Percentiles rank a stretch among this genome's conserved stretches.
Evolutionary conservation across 2,888 invertebrate genomes (phyloP).

Genomic region (Coelogynopora nodosa): DNA sequence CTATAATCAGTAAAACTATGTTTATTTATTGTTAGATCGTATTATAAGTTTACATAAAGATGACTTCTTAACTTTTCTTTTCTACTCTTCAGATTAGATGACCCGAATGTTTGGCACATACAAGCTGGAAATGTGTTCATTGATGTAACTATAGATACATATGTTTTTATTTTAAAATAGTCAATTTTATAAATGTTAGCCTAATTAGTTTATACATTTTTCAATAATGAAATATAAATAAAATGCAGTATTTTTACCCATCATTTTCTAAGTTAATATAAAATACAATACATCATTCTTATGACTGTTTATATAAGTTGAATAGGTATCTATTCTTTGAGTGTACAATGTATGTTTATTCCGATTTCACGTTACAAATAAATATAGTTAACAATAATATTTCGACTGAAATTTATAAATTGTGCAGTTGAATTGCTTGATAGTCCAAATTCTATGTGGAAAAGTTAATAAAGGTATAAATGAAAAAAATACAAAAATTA

Average conservation of each 20-base stretch:
- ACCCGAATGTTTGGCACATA: background rate
- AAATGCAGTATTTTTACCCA: background rate
- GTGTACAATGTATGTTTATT: too few relatives aligned
- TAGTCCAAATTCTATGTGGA: too few relatives aligned
- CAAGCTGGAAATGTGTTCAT: background rate
- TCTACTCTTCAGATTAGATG: background rate
- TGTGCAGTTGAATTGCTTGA: too few relatives aligned
- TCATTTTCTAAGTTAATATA: background rate
- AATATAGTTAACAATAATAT: too few relatives aligned
- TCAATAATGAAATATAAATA: background rate
- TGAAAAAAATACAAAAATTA: too few relatives aligned
- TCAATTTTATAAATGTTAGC: background rate
- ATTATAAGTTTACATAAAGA: too few relatives aligned
- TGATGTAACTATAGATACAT: background rate
- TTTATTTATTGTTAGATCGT: too few relatives aligned
- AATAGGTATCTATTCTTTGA: background rate
- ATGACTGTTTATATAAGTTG: background rate
- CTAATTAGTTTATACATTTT: background rate
- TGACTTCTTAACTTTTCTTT: too few relatives aligned
- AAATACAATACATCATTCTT: background rate
- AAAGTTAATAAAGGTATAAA: too few relatives aligned
- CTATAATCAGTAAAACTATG: too few relatives aligned
- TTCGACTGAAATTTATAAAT: too few relatives aligned
- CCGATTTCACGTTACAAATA: too few relatives aligned
- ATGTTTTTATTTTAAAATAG: background rate